Conservation (phyloP, 1,140 invertebrate genomes). For the fruit fly (Drosophila melanogaster) region DNA sequence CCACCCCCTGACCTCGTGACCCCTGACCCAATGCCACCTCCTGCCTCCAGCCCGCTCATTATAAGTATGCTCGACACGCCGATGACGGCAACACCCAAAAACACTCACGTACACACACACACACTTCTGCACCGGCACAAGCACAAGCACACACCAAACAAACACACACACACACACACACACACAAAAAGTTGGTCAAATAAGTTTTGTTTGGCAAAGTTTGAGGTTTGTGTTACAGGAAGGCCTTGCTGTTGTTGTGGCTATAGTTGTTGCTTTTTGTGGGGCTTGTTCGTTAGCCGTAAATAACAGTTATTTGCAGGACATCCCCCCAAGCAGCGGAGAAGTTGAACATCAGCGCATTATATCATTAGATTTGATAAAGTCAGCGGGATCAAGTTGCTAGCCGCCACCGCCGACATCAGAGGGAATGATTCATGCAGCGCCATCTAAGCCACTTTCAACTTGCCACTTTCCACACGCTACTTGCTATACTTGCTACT, state of each 20-base stretch:
- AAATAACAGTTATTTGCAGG: conserved; percentile 49
- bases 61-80: conserved; percentile 55
- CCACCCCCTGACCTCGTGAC: conserved; percentile 18
- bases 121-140: not conserved
- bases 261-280: not conserved
- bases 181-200: conserved; percentile 62
- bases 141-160: conserved; percentile 18
- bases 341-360: conserved; percentile 51
- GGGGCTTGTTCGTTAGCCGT: conserved; percentile 37
- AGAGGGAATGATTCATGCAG: conserved; percentile 24
- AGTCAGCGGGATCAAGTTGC: conserved; percentile 18
- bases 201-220: conserved; percentile 72
- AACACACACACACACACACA: conserved; percentile 17
- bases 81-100: conserved; percentile 48
- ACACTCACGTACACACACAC: conserved; percentile 47
- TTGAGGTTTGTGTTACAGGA: conserved; percentile 61
- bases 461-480: not conserved
- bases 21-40: conserved; percentile 9
- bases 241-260: conserved; percentile 19
- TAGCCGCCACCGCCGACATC: conserved; percentile 3
- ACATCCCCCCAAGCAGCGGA: not conserved
- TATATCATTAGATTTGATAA: conserved; percentile 70
- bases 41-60: conserved; percentile 24
- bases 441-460: not conserved
- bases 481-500: not conserved